These are phyloP conservation scores for Sinopyrophorus schimmeli DNA, from an alignment of 2,888 invertebrate species.

Conservation along the genomic window DNA sequence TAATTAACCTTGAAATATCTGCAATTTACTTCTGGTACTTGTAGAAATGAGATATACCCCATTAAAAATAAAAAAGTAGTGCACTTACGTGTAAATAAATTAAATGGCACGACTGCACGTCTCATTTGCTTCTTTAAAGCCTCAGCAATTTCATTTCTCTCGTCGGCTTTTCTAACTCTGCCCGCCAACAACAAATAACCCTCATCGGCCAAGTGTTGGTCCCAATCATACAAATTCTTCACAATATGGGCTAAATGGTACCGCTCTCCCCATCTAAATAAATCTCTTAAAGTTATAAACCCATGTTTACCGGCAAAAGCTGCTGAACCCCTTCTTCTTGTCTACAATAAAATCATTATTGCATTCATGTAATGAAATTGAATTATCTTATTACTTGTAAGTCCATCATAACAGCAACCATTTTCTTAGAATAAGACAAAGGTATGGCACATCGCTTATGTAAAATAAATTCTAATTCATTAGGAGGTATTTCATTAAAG, in stretches of 20 bases:
- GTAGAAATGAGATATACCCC: no score
- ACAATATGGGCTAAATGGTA: constrained; percentile 70
- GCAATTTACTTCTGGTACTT: no score
- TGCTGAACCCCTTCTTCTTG: constrained; percentile 77
- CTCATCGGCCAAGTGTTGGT: constrained; percentile 95
- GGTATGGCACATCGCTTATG: constrained; percentile 88
- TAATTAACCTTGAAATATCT: no score
- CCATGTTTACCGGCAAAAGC: constrained; percentile 90
- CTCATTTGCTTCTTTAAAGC: constrained; percentile 81
- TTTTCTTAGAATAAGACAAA: constrained; percentile 82
- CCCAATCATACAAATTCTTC: constrained; percentile 86
- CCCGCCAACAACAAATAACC: constrained; percentile 94
- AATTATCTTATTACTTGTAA: constrained; percentile 66
- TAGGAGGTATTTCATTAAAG: constrained; percentile 90
- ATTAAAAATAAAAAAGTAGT: constrained; percentile 27
- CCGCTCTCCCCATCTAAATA: constrained; percentile 96
- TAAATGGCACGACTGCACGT: constrained; percentile 68
- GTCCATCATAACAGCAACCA: constrained; percentile 90
- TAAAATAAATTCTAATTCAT: constrained; percentile 85
- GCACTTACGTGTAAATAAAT: constrained; percentile 70
- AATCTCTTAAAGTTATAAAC: constrained; percentile 91
- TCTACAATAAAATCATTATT: constrained; percentile 55
- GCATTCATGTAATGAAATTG: constrained; percentile 5
- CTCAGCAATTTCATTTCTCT: constrained; percentile 77
- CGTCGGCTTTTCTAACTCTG: constrained; percentile 83